phyloP scores from a whole-genome alignment of 2,888 invertebrate species.

The Saturnia japonica region DNA sequence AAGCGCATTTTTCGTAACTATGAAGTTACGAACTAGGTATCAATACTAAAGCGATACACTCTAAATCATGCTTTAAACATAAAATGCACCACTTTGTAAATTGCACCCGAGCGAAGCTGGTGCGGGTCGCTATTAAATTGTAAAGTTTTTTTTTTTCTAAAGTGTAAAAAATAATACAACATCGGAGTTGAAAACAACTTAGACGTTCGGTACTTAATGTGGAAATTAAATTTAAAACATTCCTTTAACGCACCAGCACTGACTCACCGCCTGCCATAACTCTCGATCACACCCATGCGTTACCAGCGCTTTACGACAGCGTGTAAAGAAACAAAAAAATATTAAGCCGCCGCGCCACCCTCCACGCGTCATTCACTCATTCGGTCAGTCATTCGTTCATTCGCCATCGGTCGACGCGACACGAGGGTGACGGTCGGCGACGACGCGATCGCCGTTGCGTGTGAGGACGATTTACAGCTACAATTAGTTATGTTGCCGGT shows the following conservation, averaged over 20 bases:
- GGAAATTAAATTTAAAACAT: conserved; percentile 12
- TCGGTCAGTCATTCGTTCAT: conserved; percentile 35
- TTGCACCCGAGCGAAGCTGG: too few relatives aligned
- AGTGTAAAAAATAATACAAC: conserved; percentile 25
- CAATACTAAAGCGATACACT: too few relatives aligned
- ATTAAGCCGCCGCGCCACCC: conserved; percentile 28
- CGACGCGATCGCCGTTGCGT: conserved; percentile 49
- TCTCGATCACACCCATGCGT: conserved; percentile 27
- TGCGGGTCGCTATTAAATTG: too few relatives aligned
- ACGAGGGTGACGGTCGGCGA: conserved; percentile 34
- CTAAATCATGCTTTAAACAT: too few relatives aligned
- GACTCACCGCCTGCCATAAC: conserved; percentile 30
- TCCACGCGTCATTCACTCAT: conserved; percentile 34
- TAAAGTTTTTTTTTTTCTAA: too few relatives aligned
- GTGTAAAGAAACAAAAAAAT: conserved; percentile 15
- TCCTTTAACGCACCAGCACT: conserved; percentile 12
- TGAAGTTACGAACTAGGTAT: too few relatives aligned
- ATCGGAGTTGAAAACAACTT: conserved; percentile 27
- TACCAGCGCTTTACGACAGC: conserved; percentile 22
- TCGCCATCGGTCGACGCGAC: conserved; percentile 25
- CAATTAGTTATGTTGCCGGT: conserved; percentile 71
- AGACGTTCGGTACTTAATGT: conserved; percentile 19
- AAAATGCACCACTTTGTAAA: too few relatives aligned
- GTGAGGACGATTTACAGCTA: conserved; percentile 69
- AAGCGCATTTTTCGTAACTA: too few relatives aligned